Evolutionary conservation across 1,140 invertebrate species (phyloP), one percentile per base, ranked within the genome.

Genomic region (Apis florea): DNA sequence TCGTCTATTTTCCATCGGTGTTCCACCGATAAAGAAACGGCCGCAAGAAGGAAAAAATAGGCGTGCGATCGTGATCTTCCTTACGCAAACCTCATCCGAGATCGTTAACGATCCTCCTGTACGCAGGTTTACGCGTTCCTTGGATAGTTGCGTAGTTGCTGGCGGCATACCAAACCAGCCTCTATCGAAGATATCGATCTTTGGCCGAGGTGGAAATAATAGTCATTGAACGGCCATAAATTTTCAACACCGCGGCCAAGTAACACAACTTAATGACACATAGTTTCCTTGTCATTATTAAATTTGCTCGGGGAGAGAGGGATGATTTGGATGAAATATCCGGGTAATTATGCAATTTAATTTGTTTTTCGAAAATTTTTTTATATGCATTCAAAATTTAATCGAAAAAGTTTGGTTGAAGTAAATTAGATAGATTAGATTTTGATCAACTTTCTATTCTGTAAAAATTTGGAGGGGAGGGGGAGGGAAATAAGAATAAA

Each of bases 11-110:
- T 76, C 79, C 73, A 67, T 68, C 64, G 79, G 47, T 54, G 59
- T 26, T 74, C 47, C 21, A 51, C 56, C 81, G 74, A 77, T 67
- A 40, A 70, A 78, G 56, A 59, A 68, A 19, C 64, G 56, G 72
- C 59, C 63, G 15, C 40, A 24, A 21, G 59, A 67, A 64, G 19
- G 26, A 53, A 70, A 82, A 77, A 82, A 71, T 75, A 80, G 70
- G 63, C 61, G 69, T 40, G 63, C 19, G 79, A 82, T 82, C 79
- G 56, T 51, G 83, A 84, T 82, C 79, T 77, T 59, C 59, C 51
- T 84, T 84, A 82, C 79, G 83, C 61, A 84, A 84, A 54, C 54
- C 67, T 67, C 72, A 59, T n/a, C 59, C 54, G 17, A 82, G 78
- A 84, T 82, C 83, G 61, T 82, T 82, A 82, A 84, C 72, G 66